These are phyloP conservation scores for Gobiocypris rarus DNA, from an alignment of 2,113 vertebrate species.

Conservation along the genomic window DNA sequence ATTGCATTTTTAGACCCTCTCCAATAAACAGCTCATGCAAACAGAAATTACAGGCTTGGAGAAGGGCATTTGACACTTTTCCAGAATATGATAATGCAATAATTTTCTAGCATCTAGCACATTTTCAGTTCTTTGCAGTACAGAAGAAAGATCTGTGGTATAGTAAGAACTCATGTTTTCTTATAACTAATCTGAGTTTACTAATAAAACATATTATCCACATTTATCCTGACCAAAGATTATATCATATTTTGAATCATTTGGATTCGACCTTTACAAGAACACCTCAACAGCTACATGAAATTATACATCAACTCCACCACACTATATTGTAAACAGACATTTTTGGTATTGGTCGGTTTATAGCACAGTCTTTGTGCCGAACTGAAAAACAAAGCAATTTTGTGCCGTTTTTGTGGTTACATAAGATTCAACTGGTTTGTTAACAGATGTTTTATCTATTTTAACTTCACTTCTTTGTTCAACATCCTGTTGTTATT, in stretches of 20 bases:
- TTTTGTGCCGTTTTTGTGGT: slow-evolving; percentile 29
- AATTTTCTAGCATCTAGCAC: background rate
- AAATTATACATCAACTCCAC: background rate
- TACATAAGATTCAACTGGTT: slow-evolving; percentile 6
- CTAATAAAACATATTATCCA: background rate
- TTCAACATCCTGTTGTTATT: slow-evolving; percentile 62
- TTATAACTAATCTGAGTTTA: background rate
- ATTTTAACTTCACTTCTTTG: slow-evolving; percentile 25
- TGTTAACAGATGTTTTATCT: slow-evolving; percentile 33
- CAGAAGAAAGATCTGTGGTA: background rate
- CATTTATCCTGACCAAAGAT: background rate
- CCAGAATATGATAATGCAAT: background rate
- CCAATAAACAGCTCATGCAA: background rate
- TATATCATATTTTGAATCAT: background rate
- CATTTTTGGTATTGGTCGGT: background rate
- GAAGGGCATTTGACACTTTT: background rate
- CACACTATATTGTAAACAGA: slow-evolving; percentile 9
- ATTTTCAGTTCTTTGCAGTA: background rate
- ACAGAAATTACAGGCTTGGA: background rate
- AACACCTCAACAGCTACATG: background rate
- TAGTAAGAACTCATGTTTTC: background rate
- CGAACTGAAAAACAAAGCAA: slow-evolving; percentile 17
- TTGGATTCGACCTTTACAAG: background rate
- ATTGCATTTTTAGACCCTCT: background rate
- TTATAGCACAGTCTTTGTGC: background rate